Conservation (phyloP, 2,888 invertebrate species). For the Pseudanteris insignis region DNA sequence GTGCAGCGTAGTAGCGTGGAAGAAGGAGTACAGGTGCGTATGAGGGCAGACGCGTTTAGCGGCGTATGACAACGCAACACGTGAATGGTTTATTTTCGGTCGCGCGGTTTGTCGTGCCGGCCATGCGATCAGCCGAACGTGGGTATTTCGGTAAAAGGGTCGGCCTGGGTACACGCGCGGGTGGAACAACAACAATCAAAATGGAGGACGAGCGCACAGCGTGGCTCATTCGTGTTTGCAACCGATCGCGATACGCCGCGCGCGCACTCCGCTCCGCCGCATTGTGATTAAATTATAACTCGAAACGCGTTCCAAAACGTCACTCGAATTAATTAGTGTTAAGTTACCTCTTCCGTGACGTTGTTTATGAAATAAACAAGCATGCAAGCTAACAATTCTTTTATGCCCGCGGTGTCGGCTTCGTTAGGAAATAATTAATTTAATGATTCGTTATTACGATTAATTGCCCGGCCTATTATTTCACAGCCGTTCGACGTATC, state of each 20-base stretch:
- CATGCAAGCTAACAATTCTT: constrained; percentile 39
- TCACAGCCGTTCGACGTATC: constrained; percentile 1
- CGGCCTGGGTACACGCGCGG: too few relatives aligned
- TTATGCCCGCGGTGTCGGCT: constrained; percentile 26
- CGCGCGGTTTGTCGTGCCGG: too few relatives aligned
- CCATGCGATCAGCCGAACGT: too few relatives aligned
- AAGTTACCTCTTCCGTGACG: constrained; percentile 38
- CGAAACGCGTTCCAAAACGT: constrained; percentile 37
- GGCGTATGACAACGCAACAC: too few relatives aligned
- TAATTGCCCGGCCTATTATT: constrained; percentile 22
- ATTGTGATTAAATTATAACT: constrained; percentile 37
- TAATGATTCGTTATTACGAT: constrained; percentile 37
- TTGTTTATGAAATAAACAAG: constrained; percentile 39
- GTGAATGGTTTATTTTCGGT: too few relatives aligned
- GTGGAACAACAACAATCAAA: too few relatives aligned
- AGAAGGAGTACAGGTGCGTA: too few relatives aligned
- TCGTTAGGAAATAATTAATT: constrained; percentile 36
- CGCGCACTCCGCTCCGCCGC: constrained; percentile 13
- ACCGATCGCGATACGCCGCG: constrained; percentile 28
- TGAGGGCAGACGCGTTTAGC: too few relatives aligned
- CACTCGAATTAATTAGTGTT: constrained; percentile 41
- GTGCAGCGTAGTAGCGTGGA: too few relatives aligned
- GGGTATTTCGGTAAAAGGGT: too few relatives aligned
- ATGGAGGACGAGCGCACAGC: neutral
- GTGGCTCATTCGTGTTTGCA: constrained; percentile 15